Evolutionary conservation across 2,113 vertebrate species (phyloP).

Genomic region (Psophia crepitans): DNA sequence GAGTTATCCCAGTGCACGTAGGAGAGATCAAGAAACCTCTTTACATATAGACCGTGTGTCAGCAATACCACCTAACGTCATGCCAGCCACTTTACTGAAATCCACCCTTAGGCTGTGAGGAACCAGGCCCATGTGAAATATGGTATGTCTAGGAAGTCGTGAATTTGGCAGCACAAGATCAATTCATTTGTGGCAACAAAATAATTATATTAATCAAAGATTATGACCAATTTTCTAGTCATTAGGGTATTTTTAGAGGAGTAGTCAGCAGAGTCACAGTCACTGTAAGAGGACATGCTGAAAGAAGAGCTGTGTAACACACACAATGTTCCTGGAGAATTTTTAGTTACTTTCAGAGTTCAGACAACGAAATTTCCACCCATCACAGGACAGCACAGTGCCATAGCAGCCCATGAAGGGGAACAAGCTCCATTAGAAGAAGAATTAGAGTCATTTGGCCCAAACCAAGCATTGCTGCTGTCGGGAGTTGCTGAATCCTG

Average conservation of each 20-base stretch:
- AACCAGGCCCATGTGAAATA: neutral
- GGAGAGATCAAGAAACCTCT: neutral
- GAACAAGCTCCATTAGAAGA: neutral
- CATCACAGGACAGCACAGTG: neutral
- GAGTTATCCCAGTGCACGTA: neutral
- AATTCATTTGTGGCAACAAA: neutral
- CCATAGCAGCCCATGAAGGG: neutral
- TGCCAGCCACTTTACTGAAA: neutral
- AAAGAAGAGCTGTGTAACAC: neutral
- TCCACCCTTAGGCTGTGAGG: neutral
- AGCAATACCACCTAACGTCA: neutral
- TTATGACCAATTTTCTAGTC: neutral
- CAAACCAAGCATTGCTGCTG: neutral
- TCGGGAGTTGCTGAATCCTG: neutral
- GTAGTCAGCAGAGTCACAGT: neutral
- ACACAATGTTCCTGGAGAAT: neutral
- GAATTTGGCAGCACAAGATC: neutral
- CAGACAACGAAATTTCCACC: neutral
- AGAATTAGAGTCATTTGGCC: neutral
- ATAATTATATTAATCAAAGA: neutral
- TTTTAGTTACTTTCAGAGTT: neutral
- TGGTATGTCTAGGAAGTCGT: neutral
- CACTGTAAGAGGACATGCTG: neutral
- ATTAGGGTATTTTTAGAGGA: neutral
- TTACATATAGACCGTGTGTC: neutral